Conservation (phyloP, 2,797 vertebrate species). For the Lutjanus argentimaculatus region DNA sequence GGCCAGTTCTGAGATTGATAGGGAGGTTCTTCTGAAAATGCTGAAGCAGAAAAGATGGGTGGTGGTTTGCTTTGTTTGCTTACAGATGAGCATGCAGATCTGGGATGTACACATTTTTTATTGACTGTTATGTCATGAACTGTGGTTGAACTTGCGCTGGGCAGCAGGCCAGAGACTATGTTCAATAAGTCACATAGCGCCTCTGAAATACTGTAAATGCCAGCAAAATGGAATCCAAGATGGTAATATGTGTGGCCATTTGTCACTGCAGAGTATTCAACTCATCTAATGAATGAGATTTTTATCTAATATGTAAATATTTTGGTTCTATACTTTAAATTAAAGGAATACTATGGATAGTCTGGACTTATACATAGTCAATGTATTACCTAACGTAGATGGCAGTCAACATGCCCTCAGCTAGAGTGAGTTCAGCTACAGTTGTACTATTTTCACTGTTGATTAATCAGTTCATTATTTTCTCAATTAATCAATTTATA, state of each 20-base stretch:
- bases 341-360: too few relatives aligned
- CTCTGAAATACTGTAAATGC: constrained; percentile 25
- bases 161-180: constrained; percentile 23
- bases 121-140: constrained; percentile 42
- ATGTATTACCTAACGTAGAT: too few relatives aligned
- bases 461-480: too few relatives aligned
- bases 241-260: constrained; percentile 8
- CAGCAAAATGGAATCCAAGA: constrained; percentile 11
- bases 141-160: constrained; percentile 43
- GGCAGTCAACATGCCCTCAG: too few relatives aligned
- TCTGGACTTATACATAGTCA: too few relatives aligned
- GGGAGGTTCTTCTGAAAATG: constrained; percentile 21
- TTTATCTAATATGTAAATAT: neutral
- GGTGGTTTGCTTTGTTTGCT: neutral
- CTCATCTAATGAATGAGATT: neutral
- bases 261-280: constrained; percentile 15
- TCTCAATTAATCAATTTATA: too few relatives aligned
- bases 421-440: too few relatives aligned
- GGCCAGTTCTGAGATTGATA: constrained; percentile 15
- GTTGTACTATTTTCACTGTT: too few relatives aligned
- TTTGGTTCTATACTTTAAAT: constrained; percentile 32
- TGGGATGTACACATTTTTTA: neutral
- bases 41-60: neutral
- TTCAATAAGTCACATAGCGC: constrained; percentile 27
- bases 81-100: constrained; percentile 13